These are phyloP conservation scores for Tupaia tana DNA, from an alignment of 2,113 vertebrate genomes.

Conservation along the genomic window DNA sequence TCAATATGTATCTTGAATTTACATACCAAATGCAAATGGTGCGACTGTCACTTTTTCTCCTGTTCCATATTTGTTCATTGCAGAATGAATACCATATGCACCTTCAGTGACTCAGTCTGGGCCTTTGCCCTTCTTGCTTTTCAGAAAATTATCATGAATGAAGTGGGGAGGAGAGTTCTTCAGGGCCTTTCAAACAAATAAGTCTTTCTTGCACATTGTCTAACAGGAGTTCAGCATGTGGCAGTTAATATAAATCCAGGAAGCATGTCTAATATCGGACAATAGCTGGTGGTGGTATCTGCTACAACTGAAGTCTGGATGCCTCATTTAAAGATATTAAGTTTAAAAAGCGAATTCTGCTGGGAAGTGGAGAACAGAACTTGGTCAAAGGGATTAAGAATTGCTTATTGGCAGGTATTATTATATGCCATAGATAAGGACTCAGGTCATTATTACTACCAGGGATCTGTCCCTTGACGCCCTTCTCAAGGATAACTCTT, in stretches of 20 bases:
- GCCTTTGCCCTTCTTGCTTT: slow-evolving; percentile 41
- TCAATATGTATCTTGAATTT: slow-evolving; percentile 72
- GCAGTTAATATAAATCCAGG: background rate
- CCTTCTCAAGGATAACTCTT: background rate
- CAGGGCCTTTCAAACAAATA: background rate
- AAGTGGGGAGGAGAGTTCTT: background rate
- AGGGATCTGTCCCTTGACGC: background rate
- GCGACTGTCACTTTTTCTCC: slow-evolving; percentile 49
- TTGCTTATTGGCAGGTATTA: background rate
- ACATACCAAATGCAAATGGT: slow-evolving; percentile 75
- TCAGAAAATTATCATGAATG: background rate
- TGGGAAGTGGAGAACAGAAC: background rate
- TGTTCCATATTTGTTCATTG: slow-evolving; percentile 70
- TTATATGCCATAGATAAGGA: background rate
- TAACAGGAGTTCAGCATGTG: background rate
- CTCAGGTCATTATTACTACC: background rate
- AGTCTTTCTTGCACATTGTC: background rate
- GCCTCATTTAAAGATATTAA: background rate
- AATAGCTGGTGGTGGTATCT: background rate
- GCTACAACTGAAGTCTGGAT: background rate
- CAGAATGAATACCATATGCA: slow-evolving; percentile 49
- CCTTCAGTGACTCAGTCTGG: slow-evolving; percentile 20
- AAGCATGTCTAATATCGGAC: background rate
- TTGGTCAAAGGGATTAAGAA: background rate
- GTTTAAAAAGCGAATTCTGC: slow-evolving; percentile 8